Conservation (phyloP, 2,797 vertebrate genomes). For the Spondyliosoma cantharus region DNA sequence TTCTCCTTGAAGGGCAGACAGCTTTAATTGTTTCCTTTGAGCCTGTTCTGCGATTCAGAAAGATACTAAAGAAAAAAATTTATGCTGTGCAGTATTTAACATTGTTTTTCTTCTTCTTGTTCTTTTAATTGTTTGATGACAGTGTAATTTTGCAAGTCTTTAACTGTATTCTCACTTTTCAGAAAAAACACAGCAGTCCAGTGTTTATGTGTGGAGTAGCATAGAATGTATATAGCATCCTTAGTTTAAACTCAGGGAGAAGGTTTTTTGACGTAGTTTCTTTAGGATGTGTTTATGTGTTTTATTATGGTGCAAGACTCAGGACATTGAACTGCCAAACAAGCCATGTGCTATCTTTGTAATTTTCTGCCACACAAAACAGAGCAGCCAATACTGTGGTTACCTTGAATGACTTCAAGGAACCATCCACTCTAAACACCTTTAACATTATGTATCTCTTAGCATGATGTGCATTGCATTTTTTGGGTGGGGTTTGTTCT, state of each 20-base stretch:
- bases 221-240: neutral
- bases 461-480: conserved; percentile 1
- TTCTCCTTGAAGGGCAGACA: conserved; percentile 25
- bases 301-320: conserved; percentile 26
- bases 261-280: conserved; percentile 10
- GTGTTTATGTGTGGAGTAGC: neutral
- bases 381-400: neutral
- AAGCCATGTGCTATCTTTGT: conserved; percentile 34
- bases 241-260: conserved; percentile 50
- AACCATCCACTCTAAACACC: neutral
- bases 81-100: neutral
- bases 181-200: conserved; percentile 1
- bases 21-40: conserved; percentile 2
- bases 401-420: neutral
- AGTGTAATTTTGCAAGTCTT: neutral
- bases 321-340: conserved; percentile 31
- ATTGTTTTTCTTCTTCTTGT: neutral
- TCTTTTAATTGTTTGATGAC: conserved; percentile 10
- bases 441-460: neutral
- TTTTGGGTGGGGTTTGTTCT: neutral
- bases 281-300: conserved; percentile 19
- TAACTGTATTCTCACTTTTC: neutral
- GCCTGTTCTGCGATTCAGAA: conserved; percentile 1
- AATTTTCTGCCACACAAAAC: conserved; percentile 4
- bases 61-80: neutral